Base-by-base conservation (phyloP, 1,140 invertebrate genomes). In the Xylocopa sonorina region DNA sequence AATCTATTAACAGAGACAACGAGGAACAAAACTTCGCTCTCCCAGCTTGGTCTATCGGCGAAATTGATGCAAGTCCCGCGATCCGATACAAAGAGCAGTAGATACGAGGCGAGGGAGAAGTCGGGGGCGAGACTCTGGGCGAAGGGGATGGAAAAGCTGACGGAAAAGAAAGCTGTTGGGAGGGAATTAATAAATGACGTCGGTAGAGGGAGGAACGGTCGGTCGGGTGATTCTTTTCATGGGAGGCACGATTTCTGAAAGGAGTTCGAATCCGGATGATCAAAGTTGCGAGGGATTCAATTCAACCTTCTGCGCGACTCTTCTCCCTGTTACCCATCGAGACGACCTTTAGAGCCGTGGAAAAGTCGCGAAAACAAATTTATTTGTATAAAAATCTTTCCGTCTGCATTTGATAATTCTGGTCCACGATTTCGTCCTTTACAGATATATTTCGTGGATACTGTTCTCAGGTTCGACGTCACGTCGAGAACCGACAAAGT, bases 161-260 rank as follows among this genome's bases (percentile, higher is more conserved):
- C 3, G 9, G 38, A 38, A 38, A 9, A 38, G 50, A 41, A 77
- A 68, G 79, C 78, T 71, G 80, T 82, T 73, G 79, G 71, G 74
- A 76, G 68, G 29, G 69, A 80, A 84, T 87, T 88, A 89, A 88
- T 89, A 89, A 89, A 89, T 89, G 81, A 88, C 79, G 41, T 76
- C 63, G 60, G 43, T 27, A 43, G 27, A 38, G 34, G 29, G 51
- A 80, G 51, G 50, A 67, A 63, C 60, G 51, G 51, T 50, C 53
- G 76, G 67, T 29, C 43, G 41, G 51, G 51, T 72, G 50, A 80
- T 67, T 78, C 81, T 88, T 81, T 85, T 85, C 83, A 85, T 27
- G 57, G 72, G 43, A 79, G 73, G 58, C 69, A 85, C 79, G 84
- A 86, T 86, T 86, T 72, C 75, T 82, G 57, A 53, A 66, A 69